phyloP scores from a whole-genome alignment of 2,888 invertebrate genomes.

The Synergus itoensis region DNA sequence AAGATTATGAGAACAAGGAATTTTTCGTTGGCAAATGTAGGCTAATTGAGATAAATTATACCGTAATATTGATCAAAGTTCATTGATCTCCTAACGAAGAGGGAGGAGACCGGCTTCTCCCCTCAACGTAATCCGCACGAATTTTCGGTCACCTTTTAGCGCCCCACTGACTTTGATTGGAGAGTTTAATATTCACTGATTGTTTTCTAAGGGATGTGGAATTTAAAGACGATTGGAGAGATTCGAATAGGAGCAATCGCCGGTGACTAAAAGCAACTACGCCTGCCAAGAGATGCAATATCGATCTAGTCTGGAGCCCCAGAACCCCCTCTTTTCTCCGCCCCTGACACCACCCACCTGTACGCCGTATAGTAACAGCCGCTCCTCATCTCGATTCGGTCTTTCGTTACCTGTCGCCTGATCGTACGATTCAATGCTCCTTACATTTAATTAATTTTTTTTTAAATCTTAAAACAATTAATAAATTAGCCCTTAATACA shows the following conservation, averaged over 20 bases:
- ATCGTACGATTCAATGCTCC: not conserved
- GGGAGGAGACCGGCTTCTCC: slow-evolving; percentile 27
- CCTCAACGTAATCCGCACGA: not conserved
- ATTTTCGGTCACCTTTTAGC: slow-evolving; percentile 10
- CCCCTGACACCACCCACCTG: slow-evolving; percentile 71
- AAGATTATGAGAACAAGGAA: not conserved
- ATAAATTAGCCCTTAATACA: no score
- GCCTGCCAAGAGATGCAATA: slow-evolving; percentile 73
- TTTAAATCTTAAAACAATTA: not conserved
- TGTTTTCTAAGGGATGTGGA: not conserved
- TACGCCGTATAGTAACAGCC: slow-evolving; percentile 69
- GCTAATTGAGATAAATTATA: not conserved
- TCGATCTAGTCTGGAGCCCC: slow-evolving; percentile 73
- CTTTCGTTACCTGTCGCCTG: slow-evolving; percentile 13
- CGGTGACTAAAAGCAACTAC: slow-evolving; percentile 67
- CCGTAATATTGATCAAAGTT: slow-evolving; percentile 28
- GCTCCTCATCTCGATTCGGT: slow-evolving; percentile 55
- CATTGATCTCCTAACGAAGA: slow-evolving; percentile 28
- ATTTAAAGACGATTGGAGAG: slow-evolving; percentile 29
- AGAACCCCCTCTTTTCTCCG: slow-evolving; percentile 63
- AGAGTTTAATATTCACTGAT: not conserved
- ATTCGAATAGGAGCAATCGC: slow-evolving; percentile 59
- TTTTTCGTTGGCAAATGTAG: not conserved
- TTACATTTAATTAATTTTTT: not conserved
- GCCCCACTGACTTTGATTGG: not conserved